phyloP scores from a whole-genome alignment of 2,797 vertebrate genomes.

The Hypotaenidia okinawae region DNA sequence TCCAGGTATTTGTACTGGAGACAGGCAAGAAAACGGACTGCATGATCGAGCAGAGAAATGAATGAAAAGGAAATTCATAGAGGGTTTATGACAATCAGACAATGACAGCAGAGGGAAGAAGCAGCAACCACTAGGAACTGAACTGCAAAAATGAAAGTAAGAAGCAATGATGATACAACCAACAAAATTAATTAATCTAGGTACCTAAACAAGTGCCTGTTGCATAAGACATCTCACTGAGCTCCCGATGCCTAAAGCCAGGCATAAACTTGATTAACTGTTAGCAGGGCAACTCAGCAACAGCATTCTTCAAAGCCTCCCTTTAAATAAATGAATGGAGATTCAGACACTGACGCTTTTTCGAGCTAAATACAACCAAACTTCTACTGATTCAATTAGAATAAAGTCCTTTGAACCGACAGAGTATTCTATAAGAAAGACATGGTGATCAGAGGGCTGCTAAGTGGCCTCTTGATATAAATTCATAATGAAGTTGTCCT shows the following conservation, averaged over 20 bases:
- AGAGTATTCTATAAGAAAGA: not conserved
- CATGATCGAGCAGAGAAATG: not conserved
- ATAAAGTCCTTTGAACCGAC: not conserved
- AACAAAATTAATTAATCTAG: not conserved
- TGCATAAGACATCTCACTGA: not conserved
- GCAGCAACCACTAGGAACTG: not conserved
- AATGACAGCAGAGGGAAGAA: not conserved
- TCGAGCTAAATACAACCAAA: not conserved
- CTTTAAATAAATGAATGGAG: not conserved
- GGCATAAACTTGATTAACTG: not conserved
- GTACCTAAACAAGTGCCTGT: not conserved
- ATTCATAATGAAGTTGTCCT: not conserved
- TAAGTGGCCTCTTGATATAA: not conserved
- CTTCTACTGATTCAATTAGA: not conserved
- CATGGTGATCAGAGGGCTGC: not conserved
- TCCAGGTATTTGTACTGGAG: not conserved
- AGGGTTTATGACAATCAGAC: not conserved
- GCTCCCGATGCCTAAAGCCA: not conserved
- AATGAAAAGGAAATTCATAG: not conserved
- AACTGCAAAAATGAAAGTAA: not conserved
- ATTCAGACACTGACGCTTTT: not conserved
- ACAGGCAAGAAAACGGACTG: not conserved
- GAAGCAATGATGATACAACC: not conserved
- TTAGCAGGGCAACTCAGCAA: not conserved
- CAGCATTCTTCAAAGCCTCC: not conserved